A percentile compares a stretch with the other conserved stretches of the same genome.
phyloP scores from a whole-genome alignment of 2,888 invertebrate genomes.

The Copidosoma aretas region DNA sequence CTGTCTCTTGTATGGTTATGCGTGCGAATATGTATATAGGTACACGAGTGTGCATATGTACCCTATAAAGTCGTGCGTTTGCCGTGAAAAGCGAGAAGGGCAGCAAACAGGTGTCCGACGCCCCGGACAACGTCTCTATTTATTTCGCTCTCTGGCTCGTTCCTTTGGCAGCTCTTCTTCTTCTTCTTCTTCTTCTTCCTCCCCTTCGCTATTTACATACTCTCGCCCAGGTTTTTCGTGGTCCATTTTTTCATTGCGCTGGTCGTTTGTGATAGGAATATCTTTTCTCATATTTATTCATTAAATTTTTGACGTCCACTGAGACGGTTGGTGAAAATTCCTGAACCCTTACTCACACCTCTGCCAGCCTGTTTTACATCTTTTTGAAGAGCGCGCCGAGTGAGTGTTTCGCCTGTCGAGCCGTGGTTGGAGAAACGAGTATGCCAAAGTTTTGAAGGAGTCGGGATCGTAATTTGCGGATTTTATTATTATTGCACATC shows the following conservation, averaged over 20 bases:
- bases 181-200: too few species aligned
- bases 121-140: conserved; percentile 57
- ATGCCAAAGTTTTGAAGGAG: background rate
- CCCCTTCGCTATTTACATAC: background rate
- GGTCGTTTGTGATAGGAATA: too few species aligned
- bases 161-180: conserved; percentile 4
- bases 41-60: too few species aligned
- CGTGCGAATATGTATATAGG: conserved; percentile 40
- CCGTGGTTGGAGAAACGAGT: background rate
- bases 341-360: too few species aligned
- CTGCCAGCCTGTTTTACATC: too few species aligned
- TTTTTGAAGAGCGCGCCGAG: background rate
- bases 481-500: conserved; percentile 41
- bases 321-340: too few species aligned
- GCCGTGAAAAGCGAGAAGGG: conserved; percentile 24
- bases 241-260: too few species aligned
- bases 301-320: too few species aligned
- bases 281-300: too few species aligned
- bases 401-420: conserved; percentile 27
- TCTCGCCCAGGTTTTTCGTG: too few species aligned
- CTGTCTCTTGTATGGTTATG: conserved; percentile 15
- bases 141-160: conserved; percentile 44
- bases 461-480: conserved; percentile 36
- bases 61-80: too few species aligned
- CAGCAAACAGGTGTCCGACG: conserved; percentile 58